These are phyloP conservation scores for Hyperopisus bebe DNA, from an alignment of 2,113 vertebrate genomes.

Conservation along the genomic window DNA sequence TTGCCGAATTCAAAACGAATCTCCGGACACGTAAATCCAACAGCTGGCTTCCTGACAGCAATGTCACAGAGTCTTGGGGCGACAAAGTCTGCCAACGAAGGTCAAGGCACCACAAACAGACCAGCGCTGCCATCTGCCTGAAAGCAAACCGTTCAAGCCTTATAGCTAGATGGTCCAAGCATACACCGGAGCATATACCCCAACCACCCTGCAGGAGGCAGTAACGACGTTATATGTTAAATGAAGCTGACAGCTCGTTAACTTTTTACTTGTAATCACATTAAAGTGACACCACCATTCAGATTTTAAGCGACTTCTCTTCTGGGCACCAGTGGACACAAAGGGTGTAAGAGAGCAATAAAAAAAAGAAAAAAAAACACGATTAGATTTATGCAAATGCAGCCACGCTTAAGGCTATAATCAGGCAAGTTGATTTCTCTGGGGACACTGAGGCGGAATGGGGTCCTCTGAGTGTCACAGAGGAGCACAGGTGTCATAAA, in stretches of 20 bases:
- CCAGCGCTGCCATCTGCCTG: not conserved
- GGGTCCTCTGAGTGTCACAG: conserved; percentile 34
- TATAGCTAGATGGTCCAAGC: conserved; percentile 46
- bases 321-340: conserved; percentile 36
- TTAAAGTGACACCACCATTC: conserved; percentile 52
- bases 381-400: conserved; percentile 64
- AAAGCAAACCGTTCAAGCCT: conserved; percentile 1
- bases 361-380: conserved; percentile 48
- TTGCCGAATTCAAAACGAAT: conserved; percentile 34
- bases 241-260: conserved; percentile 46
- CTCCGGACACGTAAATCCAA: conserved; percentile 33
- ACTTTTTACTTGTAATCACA: conserved; percentile 51
- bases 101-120: not conserved
- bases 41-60: not conserved
- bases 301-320: conserved; percentile 42
- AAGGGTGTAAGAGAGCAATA: conserved; percentile 47
- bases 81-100: not conserved
- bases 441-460: conserved; percentile 40
- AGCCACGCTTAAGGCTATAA: conserved; percentile 41
- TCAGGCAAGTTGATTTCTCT: conserved; percentile 56
- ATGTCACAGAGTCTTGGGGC: not conserved
- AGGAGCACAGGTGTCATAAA: conserved; percentile 58
- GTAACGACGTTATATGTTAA: conserved; percentile 15
- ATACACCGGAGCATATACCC: conserved; percentile 35
- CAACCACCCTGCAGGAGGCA: not conserved